Evolutionary conservation across 2,797 vertebrate species (phyloP).

Genomic region (Catharus ustulatus): DNA sequence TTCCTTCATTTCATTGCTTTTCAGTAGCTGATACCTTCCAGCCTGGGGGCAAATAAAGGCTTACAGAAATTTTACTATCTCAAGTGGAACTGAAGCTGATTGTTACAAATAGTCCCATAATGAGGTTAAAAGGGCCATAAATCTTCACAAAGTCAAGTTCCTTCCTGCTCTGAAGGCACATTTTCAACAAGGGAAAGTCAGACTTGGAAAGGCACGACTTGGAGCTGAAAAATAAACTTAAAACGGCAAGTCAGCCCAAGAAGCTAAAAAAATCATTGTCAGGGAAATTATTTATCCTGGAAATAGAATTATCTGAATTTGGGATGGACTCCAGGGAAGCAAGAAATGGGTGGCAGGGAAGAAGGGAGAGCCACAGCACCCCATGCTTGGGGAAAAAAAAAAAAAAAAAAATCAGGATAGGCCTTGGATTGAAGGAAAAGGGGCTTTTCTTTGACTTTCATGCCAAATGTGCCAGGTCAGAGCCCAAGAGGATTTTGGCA

Average conservation of each 20-base stretch:
- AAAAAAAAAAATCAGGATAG: too few species aligned
- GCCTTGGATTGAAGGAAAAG: not conserved
- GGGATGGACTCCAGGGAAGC: not conserved
- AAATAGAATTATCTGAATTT: not conserved
- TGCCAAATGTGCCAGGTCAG: not conserved
- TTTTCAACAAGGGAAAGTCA: slow-evolving; percentile 6
- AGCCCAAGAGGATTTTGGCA: not conserved
- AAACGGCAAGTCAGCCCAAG: not conserved
- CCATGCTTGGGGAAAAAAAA: too few species aligned
- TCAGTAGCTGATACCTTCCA: not conserved
- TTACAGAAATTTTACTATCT: not conserved
- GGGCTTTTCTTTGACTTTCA: not conserved
- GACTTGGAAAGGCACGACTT: not conserved
- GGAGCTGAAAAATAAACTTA: slow-evolving; percentile 17
- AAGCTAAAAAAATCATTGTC: not conserved
- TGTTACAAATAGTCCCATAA: slow-evolving; percentile 49
- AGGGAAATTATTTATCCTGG: not conserved
- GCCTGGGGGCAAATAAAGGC: not conserved
- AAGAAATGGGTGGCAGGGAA: not conserved
- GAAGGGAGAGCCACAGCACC: accelerated
- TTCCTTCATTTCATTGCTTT: not conserved
- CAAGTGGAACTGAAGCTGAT: slow-evolving; percentile 54
- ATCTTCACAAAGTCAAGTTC: slow-evolving; percentile 56
- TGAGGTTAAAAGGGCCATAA: slow-evolving; percentile 46
- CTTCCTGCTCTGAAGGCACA: slow-evolving; percentile 49